Base-by-base conservation (phyloP, 2,113 vertebrate species). In the Mesocricetus auratus region DNA sequence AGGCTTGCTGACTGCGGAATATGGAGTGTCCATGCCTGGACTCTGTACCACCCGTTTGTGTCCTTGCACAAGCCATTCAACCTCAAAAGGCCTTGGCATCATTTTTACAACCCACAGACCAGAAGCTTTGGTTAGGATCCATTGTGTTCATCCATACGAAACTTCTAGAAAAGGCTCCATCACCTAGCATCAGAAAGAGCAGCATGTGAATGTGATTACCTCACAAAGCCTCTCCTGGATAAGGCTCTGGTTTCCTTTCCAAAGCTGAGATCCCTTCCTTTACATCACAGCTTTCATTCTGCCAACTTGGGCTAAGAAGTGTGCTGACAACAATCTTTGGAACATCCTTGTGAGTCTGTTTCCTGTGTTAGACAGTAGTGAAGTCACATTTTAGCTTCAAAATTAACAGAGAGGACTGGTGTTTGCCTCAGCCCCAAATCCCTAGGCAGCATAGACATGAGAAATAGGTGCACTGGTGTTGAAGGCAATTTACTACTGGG, bases 21-120 rank as follows among this genome's bases (percentile, higher is more conserved):
- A 10, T 16, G 26, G 5, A 11, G 12, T 7, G 33, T 8, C 16
- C 5, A 5, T 1, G 36, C 53, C 4, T 3, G 47, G 31, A 16
- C 36, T 50, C 33, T 3, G 0, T 15, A 3, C 16, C 17, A 0
- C 45, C 4, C 13, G 4, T 6, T 0, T 39, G 56, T 29, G 12
- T 53, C 10, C 24, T n/a, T 21, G 19, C 42, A 19, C 0, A 62
- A 75, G 39, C n/a, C 6, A 15, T 39, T 21, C 11, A 0, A 17
- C 7, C 31, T 89, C 16, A 29, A 8, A 6, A 74, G 68, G 8
- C 58, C 10, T n/a, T 15, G 0, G 42, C 12, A 17, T 24, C 45
- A 71, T 86, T 68, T 53, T 22, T 53, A 33, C n/a, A 47, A 15
- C 36, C n/a, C 31, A 17, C 8, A 33, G 5, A 5, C 11, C 13